Percentiles rank a stretch among this genome's conserved stretches.
These are phyloP conservation scores for Taphrorychus bicolor DNA, from an alignment of 2,888 invertebrate species.

Conservation along the genomic window DNA sequence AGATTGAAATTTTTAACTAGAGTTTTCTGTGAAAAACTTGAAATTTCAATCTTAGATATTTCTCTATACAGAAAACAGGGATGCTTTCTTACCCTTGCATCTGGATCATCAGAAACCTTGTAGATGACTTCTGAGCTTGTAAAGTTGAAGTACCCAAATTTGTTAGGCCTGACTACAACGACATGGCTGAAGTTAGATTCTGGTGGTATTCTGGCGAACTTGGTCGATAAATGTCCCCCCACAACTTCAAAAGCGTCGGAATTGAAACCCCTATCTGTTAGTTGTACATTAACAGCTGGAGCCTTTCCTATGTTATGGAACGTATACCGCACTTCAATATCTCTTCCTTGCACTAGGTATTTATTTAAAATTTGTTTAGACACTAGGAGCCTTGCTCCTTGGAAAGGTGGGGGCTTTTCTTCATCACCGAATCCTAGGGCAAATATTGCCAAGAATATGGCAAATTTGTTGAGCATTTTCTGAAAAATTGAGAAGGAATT, in stretches of 20 bases:
- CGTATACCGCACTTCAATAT: slow-evolving; percentile 93
- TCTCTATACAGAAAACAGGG: no score
- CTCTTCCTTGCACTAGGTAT: slow-evolving; percentile 95
- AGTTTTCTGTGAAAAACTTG: no score
- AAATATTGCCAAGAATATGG: slow-evolving; percentile 43
- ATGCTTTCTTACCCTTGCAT: slow-evolving; percentile 43
- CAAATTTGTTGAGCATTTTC: slow-evolving; percentile 46
- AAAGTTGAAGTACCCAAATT: slow-evolving; percentile 96
- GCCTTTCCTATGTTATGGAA: slow-evolving; percentile 92
- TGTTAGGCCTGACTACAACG: slow-evolving; percentile 87
- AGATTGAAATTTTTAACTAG: no score
- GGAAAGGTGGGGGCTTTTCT: slow-evolving; percentile 70
- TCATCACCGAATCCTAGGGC: slow-evolving; percentile 54
- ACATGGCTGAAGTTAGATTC: slow-evolving; percentile 94
- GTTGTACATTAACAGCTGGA: slow-evolving; percentile 87
- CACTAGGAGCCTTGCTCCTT: slow-evolving; percentile 82
- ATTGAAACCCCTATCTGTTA: slow-evolving; percentile 92
- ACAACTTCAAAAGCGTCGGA: slow-evolving; percentile 89
- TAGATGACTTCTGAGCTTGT: slow-evolving; percentile 94
- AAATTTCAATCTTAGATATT: no score
- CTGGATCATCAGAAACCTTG: slow-evolving; percentile 71
- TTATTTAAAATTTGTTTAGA: slow-evolving; percentile 95
- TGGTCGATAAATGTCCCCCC: slow-evolving; percentile 83
- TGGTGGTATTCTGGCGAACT: slow-evolving; percentile 90
- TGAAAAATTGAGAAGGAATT: no score